These are phyloP conservation scores for Astur gentilis DNA, from an alignment of 2,113 vertebrate species.

Conservation along the genomic window DNA sequence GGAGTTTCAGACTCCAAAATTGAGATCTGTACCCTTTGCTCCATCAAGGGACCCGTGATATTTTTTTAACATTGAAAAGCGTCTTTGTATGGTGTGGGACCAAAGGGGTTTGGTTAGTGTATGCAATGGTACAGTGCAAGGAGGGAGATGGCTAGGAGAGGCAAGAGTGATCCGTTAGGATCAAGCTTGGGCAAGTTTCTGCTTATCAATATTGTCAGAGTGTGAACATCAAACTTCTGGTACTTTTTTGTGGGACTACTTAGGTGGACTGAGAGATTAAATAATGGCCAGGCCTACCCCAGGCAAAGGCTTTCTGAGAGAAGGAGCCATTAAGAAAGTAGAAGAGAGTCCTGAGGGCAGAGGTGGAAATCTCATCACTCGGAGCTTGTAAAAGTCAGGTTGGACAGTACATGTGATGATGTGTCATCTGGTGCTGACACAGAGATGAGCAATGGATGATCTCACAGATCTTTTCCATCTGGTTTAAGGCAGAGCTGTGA, in stretches of 20 bases:
- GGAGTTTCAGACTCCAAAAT: background rate
- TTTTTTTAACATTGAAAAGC: background rate
- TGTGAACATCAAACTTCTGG: background rate
- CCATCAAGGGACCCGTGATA: background rate
- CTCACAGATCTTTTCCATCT: slow-evolving; percentile 1
- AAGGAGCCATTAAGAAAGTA: background rate
- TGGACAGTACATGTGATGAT: background rate
- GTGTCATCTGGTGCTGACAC: slow-evolving; percentile 25
- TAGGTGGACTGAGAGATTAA: background rate
- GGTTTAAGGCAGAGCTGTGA: slow-evolving; percentile 7
- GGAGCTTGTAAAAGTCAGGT: background rate
- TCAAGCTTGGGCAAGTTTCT: background rate
- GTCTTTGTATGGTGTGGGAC: background rate
- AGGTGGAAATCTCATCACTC: background rate
- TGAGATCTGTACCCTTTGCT: background rate
- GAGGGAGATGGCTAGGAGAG: background rate
- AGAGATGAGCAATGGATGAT: slow-evolving; percentile 15
- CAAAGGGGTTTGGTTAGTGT: background rate
- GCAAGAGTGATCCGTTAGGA: background rate
- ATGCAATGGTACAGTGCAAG: background rate
- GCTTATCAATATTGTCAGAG: background rate
- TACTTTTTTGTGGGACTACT: background rate
- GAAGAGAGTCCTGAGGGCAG: background rate
- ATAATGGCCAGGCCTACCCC: background rate
- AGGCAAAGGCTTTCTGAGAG: background rate